phyloP scores from a whole-genome alignment of 2,797 vertebrate genomes.

The Cuniculus paca region DNA sequence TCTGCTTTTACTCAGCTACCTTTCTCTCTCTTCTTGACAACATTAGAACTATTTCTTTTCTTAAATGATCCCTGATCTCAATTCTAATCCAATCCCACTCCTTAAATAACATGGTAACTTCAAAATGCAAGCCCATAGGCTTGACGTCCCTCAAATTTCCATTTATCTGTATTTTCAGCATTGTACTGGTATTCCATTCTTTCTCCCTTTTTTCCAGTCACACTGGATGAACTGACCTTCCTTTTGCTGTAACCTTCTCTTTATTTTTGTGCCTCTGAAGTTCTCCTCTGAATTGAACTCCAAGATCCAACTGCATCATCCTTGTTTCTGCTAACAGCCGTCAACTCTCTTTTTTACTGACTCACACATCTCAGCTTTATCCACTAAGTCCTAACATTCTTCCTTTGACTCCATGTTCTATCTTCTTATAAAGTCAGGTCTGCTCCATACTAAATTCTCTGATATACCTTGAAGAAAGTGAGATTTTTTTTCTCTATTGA shows the following conservation, averaged over 20 bases:
- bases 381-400: not conserved
- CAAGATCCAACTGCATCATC: not conserved
- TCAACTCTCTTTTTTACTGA: not conserved
- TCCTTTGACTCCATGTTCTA: not conserved
- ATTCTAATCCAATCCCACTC: not conserved
- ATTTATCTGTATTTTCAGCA: not conserved
- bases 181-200: not conserved
- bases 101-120: not conserved
- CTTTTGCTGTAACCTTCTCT: not conserved
- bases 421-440: not conserved
- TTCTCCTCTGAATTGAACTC: not conserved
- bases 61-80: not conserved
- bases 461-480: not conserved
- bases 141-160: not conserved
- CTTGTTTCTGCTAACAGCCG: not conserved
- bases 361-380: not conserved
- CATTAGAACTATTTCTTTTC: not conserved
- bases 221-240: not conserved
- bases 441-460: not conserved
- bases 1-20: not conserved
- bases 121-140: not conserved
- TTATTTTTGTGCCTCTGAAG: not conserved
- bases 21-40: not conserved
- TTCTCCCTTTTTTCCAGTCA: not conserved
- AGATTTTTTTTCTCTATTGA: not conserved